Percentiles rank a stretch among this genome's conserved stretches.
These are phyloP conservation scores for Ursus arctos DNA, from an alignment of 2,113 vertebrate species.

Conservation along the genomic window DNA sequence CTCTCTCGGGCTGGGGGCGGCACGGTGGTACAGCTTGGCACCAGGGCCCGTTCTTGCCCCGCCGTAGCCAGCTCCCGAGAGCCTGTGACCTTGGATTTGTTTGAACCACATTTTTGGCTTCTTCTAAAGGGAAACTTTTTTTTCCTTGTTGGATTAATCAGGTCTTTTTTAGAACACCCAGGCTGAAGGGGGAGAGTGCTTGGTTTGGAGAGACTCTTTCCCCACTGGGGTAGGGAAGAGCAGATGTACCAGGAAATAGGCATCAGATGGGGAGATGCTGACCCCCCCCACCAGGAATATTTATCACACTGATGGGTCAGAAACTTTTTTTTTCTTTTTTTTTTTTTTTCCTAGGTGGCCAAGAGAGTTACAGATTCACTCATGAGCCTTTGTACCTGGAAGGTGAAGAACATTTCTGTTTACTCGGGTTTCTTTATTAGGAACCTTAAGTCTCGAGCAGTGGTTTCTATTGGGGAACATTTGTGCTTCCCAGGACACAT, in stretches of 20 bases:
- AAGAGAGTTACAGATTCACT: background rate
- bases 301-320: background rate
- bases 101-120: background rate
- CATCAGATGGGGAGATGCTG: rapidly evolving
- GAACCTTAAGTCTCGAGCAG: background rate
- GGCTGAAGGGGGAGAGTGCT: background rate
- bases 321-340: background rate
- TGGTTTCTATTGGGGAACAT: background rate
- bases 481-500: background rate
- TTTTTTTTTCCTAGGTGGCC: background rate
- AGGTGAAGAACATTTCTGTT: background rate
- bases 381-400: background rate
- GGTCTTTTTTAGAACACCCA: background rate
- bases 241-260: background rate
- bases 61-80: background rate
- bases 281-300: background rate
- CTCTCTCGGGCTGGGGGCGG: background rate
- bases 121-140: background rate
- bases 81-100: background rate
- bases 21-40: rapidly evolving
- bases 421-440: background rate
- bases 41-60: background rate
- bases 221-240: background rate
- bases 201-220: background rate
- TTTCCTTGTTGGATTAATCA: background rate